phyloP scores from a whole-genome alignment of 2,888 invertebrate genomes.

The Rotaria sp. region DNA sequence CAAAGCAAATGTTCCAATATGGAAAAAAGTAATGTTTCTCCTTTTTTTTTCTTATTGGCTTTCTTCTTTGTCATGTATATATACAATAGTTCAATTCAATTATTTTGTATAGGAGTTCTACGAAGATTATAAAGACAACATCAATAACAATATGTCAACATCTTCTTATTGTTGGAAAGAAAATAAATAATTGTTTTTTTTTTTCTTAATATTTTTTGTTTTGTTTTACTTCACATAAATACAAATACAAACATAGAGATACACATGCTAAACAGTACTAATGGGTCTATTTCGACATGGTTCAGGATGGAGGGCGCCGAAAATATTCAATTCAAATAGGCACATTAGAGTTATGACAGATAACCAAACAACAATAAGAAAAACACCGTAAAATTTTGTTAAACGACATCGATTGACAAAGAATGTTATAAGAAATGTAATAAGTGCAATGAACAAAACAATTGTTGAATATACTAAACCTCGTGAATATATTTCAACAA shows the following conservation, averaged over 20 bases:
- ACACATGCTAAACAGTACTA: background rate
- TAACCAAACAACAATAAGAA: constrained; percentile 26
- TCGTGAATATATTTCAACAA: constrained; percentile 13
- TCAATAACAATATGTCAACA: background rate
- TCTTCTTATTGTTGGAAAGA: background rate
- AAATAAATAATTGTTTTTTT: background rate
- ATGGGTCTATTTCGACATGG: background rate
- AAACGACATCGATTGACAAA: constrained; percentile 24
- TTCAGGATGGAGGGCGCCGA: background rate
- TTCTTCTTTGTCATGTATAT: background rate
- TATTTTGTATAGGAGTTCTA: background rate
- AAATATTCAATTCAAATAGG: constrained; percentile 18
- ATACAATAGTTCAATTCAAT: background rate
- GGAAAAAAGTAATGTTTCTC: background rate
- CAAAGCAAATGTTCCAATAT: background rate
- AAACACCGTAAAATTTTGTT: constrained; percentile 27
- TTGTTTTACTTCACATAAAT: background rate
- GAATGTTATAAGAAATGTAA: background rate
- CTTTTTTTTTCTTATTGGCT: background rate
- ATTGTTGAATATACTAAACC: constrained; percentile 30
- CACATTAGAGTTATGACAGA: constrained; percentile 2
- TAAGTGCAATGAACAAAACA: constrained; percentile 7
- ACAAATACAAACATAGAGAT: background rate
- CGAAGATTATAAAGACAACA: background rate
- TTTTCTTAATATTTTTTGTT: background rate